Evolutionary conservation across 1,140 invertebrate species (phyloP).

Genomic region (Mya arenaria): DNA sequence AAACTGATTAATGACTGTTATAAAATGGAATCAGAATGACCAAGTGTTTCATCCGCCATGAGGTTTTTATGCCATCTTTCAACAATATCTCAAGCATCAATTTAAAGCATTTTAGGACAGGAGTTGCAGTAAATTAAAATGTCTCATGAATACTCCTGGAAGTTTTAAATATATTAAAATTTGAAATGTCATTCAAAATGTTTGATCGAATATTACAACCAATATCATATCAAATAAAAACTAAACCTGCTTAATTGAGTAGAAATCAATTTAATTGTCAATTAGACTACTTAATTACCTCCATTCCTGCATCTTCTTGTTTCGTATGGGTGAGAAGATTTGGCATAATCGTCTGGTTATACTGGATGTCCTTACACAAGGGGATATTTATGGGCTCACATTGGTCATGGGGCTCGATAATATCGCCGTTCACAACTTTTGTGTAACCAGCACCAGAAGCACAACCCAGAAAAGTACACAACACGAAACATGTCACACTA

Average conservation of each 20-base stretch:
- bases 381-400: slow-evolving; percentile 81
- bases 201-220: too few relatives aligned
- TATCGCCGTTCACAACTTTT: slow-evolving; percentile 95
- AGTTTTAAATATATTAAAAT: too few relatives aligned
- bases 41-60: too few relatives aligned
- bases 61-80: not conserved
- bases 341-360: slow-evolving; percentile 81
- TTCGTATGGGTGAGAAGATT: slow-evolving; percentile 91
- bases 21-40: too few relatives aligned
- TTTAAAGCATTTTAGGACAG: not conserved
- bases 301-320: slow-evolving; percentile 96
- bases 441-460: slow-evolving; percentile 56
- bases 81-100: slow-evolving; percentile 1
- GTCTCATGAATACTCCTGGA: too few relatives aligned
- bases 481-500: not conserved
- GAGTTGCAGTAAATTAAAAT: not conserved
- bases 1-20: too few relatives aligned
- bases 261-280: too few relatives aligned
- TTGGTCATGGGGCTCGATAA: slow-evolving; percentile 94
- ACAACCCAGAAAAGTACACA: not conserved
- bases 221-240: too few relatives aligned
- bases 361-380: slow-evolving; percentile 81
- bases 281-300: too few relatives aligned
- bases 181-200: too few relatives aligned
- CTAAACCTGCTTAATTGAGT: too few relatives aligned